Evolutionary conservation across 2,113 vertebrate genomes (phyloP).

Genomic region (Burhinus oedicnemus): DNA sequence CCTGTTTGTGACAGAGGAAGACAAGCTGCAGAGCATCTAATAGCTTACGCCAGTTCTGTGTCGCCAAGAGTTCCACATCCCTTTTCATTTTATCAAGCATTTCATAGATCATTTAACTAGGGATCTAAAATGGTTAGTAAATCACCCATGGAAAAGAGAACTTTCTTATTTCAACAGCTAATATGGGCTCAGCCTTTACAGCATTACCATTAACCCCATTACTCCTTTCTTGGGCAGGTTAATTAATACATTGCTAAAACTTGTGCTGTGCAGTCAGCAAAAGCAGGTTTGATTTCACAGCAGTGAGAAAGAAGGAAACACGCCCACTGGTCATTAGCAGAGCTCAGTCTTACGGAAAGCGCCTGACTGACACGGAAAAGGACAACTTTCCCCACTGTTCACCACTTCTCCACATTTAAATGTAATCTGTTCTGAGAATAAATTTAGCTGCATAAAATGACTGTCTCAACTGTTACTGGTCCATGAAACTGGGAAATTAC

Average conservation of each 20-base stretch:
- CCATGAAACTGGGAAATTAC: neutral
- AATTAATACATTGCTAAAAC: neutral
- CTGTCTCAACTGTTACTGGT: conserved; percentile 66
- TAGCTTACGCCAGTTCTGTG: neutral
- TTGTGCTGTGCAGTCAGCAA: neutral
- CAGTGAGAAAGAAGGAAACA: neutral
- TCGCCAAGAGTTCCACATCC: neutral
- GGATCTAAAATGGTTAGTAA: neutral
- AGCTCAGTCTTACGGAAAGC: neutral
- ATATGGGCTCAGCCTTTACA: neutral
- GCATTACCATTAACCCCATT: neutral
- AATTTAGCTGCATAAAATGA: conserved; percentile 78
- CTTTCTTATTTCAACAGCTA: neutral
- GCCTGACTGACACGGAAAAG: conserved; percentile 1
- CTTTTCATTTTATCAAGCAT: neutral
- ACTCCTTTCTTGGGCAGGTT: neutral
- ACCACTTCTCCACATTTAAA: conserved; percentile 84
- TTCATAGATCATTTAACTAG: neutral
- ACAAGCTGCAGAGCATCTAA: neutral
- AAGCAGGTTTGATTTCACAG: neutral
- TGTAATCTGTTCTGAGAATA: conserved; percentile 95
- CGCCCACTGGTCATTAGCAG: neutral
- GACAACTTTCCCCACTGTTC: conserved; percentile 70
- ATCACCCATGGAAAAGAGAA: neutral
- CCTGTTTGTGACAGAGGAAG: neutral